These are phyloP conservation scores for Drosophila engyochracea DNA, from an alignment of 2,888 invertebrate species.

Conservation along the genomic window DNA sequence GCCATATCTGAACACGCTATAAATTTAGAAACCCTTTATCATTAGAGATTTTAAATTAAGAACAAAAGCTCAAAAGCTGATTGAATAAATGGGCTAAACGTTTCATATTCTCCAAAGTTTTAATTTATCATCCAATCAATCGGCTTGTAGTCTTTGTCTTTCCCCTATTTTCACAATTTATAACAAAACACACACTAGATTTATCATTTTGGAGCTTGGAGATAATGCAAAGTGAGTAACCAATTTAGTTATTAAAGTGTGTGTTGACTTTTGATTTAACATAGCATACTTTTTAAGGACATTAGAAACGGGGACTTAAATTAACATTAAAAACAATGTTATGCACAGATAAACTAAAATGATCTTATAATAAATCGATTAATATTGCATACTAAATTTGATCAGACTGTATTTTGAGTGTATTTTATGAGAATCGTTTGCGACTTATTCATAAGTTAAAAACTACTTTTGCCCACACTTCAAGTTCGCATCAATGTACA, in stretches of 20 bases:
- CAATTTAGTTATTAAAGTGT: neutral
- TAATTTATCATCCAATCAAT: constrained; percentile 28
- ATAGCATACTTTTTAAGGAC: constrained; percentile 23
- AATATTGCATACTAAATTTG: neutral
- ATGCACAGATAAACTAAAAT: neutral
- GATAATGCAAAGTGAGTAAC: neutral
- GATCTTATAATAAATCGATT: neutral
- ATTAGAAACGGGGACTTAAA: neutral
- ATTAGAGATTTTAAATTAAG: constrained; percentile 14
- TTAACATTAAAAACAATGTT: neutral
- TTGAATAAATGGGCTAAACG: constrained; percentile 5
- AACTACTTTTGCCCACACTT: constrained; percentile 1
- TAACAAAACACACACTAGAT: neutral
- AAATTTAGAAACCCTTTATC: constrained; percentile 28
- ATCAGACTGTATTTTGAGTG: neutral
- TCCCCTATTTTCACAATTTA: neutral
- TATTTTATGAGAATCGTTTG: neutral
- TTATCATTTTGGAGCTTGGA: neutral
- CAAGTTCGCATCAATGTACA: constrained; percentile 1
- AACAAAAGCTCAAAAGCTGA: constrained; percentile 14
- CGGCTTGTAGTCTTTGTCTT: neutral
- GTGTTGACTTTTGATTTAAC: neutral
- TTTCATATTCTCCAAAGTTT: neutral
- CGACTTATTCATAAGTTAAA: neutral
- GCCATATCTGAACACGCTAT: constrained; percentile 20